Base-by-base conservation (phyloP, 2,113 vertebrate species). In the Petrocephalus zakoni region DNA sequence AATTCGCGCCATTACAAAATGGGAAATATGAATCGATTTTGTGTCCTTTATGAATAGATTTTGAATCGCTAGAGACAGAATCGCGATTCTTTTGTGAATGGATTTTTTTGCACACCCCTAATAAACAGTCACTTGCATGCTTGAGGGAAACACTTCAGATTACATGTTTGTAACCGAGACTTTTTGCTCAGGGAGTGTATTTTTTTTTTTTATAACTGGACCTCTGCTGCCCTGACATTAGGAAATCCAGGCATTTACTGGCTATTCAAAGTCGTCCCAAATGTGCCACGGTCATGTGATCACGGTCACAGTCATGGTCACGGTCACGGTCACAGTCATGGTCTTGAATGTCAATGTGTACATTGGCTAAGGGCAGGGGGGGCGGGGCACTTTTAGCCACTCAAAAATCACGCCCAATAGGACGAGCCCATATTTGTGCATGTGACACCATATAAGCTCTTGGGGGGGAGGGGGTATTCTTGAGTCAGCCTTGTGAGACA, bases 221-320 rank as follows among this genome's bases (percentile, higher is more conserved):
- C n/a, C n/a, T 5, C 1, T 6, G 3, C 6, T 72, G 1, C 87
- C 25, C 46, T 89, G 25, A 91, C 83, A 58, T 34, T 1, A 91
- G 85, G 89, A 91, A 91, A 93, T 88, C 85, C 88, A 88, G 46
- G 13, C 49, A 90, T 92, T 88, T 85, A 55, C 89, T 83, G 19
- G 87, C 49, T 53, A 53, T 29, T 58, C 49, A 61, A 13, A 75
- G 22, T 37, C 29, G 53, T n/a, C 15, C 49, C 25, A 46, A 86
- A 75, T 37, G 29, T 81, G n/a, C n/a, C n/a, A n/a, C n/a, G n/a
- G n/a, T n/a, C n/a, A n/a, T n/a, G n/a, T n/a, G n/a, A n/a, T n/a
- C n/a, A n/a, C n/a, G n/a, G n/a, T n/a, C n/a, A n/a, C n/a, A n/a
- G n/a, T n/a, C n/a, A n/a, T n/a, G n/a, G n/a, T n/a, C n/a, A n/a